Conservation (phyloP, 2,113 vertebrate species). For the Oxygymnocypris stewartii region DNA sequence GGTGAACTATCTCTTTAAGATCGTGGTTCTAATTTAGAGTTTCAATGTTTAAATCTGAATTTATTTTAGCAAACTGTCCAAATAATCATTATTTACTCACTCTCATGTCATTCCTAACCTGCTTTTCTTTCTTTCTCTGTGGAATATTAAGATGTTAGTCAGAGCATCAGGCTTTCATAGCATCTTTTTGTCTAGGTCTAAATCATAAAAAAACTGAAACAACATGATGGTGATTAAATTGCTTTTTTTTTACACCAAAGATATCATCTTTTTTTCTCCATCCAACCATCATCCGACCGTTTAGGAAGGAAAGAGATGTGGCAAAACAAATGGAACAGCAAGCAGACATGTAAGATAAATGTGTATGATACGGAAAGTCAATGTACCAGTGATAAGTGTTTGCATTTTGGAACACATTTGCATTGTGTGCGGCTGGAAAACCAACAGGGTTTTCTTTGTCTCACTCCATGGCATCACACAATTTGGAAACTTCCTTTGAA, state of each 20-base stretch:
- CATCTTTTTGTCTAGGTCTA: neutral
- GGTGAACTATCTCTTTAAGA: too few species aligned
- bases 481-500: neutral
- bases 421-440: conserved; percentile 39
- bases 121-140: neutral
- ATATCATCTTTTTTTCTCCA: neutral
- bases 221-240: neutral
- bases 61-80: too few species aligned
- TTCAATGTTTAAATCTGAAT: neutral
- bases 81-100: neutral
- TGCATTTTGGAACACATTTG: conserved; percentile 54
- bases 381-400: conserved; percentile 42
- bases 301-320: neutral
- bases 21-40: neutral
- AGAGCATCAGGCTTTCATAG: neutral
- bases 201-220: neutral
- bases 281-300: neutral
- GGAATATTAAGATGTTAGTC: neutral
- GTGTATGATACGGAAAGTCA: conserved; percentile 1
- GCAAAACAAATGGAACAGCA: conserved; percentile 1
- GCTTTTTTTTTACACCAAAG: too few species aligned
- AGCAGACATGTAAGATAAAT: conserved; percentile 23
- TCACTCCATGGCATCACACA: neutral
- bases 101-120: neutral
- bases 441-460: conserved; percentile 36